Percentiles rank a stretch among this genome's conserved stretches.
These are phyloP conservation scores for Xiphorhynchus elegans DNA, from an alignment of 2,113 vertebrate species.

Conservation along the genomic window DNA sequence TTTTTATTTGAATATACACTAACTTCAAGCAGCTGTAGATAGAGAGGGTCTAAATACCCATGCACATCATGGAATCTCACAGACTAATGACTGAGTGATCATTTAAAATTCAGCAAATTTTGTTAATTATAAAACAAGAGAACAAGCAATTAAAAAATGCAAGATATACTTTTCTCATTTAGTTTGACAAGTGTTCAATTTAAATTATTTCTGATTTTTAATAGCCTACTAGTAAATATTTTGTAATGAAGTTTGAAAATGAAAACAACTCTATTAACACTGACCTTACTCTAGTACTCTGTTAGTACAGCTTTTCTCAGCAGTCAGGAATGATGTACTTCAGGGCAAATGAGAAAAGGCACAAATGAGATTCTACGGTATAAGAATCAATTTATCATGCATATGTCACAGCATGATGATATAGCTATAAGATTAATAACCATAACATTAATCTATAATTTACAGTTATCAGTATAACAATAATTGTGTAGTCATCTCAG, in stretches of 20 bases:
- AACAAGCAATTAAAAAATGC: background rate
- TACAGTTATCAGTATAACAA: background rate
- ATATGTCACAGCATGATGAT: background rate
- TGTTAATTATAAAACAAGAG: background rate
- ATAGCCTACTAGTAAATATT: background rate
- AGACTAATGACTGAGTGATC: background rate
- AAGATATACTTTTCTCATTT: background rate
- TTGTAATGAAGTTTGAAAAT: background rate
- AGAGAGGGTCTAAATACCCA: background rate
- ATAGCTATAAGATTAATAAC: conserved; percentile 17
- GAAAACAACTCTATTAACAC: background rate
- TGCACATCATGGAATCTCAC: background rate
- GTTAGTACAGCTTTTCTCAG: background rate
- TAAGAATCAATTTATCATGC: conserved; percentile 33
- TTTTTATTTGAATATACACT: background rate
- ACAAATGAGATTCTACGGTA: conserved; percentile 15
- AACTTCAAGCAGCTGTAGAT: conserved; percentile 5
- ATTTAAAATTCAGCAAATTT: background rate
- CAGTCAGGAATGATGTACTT: background rate
- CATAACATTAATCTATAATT: conserved; percentile 9
- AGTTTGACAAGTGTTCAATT: background rate
- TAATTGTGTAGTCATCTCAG: background rate
- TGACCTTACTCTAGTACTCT: background rate
- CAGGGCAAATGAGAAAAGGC: background rate
- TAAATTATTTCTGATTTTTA: background rate